These are phyloP conservation scores for Antechinus stuartii DNA, from an alignment of 2,113 vertebrate species.

Conservation along the genomic window DNA sequence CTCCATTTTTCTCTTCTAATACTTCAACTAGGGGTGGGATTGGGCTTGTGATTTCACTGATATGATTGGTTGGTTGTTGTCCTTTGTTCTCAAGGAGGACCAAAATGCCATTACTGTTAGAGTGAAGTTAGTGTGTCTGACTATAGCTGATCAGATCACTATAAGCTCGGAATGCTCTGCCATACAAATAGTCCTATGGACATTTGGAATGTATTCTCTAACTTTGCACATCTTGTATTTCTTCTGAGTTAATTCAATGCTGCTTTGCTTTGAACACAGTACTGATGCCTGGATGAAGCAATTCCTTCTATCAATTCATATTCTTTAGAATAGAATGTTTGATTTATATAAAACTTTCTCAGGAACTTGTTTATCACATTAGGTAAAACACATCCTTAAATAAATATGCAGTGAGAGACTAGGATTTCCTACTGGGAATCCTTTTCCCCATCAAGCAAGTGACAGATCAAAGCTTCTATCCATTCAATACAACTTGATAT, in stretches of 20 bases:
- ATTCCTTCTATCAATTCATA: background rate
- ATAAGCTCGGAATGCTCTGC: too few relatives aligned
- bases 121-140: too few relatives aligned
- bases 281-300: background rate
- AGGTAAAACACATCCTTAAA: background rate
- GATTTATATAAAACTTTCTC: background rate
- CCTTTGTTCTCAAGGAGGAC: too few relatives aligned
- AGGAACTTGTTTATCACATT: background rate
- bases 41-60: background rate
- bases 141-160: too few relatives aligned
- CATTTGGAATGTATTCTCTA: too few relatives aligned
- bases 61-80: background rate
- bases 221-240: too few relatives aligned
- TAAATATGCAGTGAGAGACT: background rate
- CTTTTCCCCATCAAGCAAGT: slow-evolving; percentile 3
- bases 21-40: background rate
- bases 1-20: background rate
- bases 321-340: background rate
- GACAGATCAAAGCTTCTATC: background rate
- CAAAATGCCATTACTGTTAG: too few relatives aligned
- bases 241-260: too few relatives aligned
- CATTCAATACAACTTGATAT: background rate
- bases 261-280: too few relatives aligned
- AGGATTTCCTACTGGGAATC: background rate
- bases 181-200: too few relatives aligned